Percentiles rank a stretch among this genome's conserved stretches.
Conservation (phyloP, 2,888 invertebrate genomes). For the Drosophila prolongata region DNA sequence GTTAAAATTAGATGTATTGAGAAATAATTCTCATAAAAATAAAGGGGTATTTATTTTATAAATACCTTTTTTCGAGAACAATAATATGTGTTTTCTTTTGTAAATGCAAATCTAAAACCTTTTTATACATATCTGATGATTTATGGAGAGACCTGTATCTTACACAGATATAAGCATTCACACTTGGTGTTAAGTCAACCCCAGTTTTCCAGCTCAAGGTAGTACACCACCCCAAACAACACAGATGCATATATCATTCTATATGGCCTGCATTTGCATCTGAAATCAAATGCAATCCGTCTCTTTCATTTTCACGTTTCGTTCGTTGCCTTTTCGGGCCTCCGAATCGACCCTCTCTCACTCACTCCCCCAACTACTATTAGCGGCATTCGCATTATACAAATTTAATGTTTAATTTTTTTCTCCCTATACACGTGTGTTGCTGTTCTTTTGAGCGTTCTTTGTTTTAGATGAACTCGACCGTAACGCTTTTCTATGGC, state of each 20-base stretch:
- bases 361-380: constrained; percentile 57
- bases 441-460: constrained; percentile 83
- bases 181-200: neutral
- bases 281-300: constrained; percentile 68
- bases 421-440: constrained; percentile 35
- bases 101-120: too few relatives aligned
- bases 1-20: too few relatives aligned
- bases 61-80: too few relatives aligned
- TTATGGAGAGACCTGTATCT: neutral
- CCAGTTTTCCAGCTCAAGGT: constrained; percentile 40
- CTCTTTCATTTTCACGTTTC: constrained; percentile 65
- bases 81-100: too few relatives aligned
- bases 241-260: constrained; percentile 36
- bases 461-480: constrained; percentile 84
- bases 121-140: neutral
- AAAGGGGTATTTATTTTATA: too few relatives aligned
- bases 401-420: constrained; percentile 77
- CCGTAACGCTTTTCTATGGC: constrained; percentile 84
- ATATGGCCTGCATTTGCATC: constrained; percentile 47
- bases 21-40: too few relatives aligned
- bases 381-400: constrained; percentile 78
- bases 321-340: constrained; percentile 65
- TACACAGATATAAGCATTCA: neutral
- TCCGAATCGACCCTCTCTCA: constrained; percentile 19
- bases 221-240: constrained; percentile 1